Evolutionary conservation across 1,140 invertebrate species (phyloP).

Genomic region (Propsilocerus akamusi): DNA sequence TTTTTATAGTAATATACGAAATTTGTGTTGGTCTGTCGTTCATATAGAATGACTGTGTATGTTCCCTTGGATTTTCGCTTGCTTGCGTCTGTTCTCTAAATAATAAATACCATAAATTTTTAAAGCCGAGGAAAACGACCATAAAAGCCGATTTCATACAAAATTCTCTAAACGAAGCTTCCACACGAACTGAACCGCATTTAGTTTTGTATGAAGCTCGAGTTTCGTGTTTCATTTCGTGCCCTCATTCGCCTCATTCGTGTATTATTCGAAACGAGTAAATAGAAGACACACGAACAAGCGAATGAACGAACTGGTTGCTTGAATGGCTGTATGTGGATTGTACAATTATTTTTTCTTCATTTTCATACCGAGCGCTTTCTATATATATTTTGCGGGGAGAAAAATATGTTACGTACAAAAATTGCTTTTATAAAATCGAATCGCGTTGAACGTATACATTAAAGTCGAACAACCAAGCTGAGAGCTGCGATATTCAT

Average conservation of each 20-base stretch:
- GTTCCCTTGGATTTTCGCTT: conserved; percentile 3
- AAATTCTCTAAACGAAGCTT: neutral
- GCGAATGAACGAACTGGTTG: neutral
- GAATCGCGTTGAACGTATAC: conserved; percentile 2
- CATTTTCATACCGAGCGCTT: neutral
- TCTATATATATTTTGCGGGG: conserved; percentile 4
- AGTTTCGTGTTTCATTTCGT: neutral
- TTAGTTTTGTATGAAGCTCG: neutral
- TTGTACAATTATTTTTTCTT: conserved; percentile 1
- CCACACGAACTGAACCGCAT: neutral
- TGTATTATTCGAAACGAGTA: conserved; percentile 1
- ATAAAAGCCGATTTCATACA: neutral
- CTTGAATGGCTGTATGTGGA: neutral
- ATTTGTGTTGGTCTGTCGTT: neutral
- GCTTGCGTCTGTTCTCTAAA: conserved; percentile 4
- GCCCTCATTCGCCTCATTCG: neutral
- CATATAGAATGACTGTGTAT: neutral
- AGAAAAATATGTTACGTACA: conserved; percentile 3
- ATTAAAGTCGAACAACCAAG: conserved; percentile 2
- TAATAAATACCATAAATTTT: conserved; percentile 2
- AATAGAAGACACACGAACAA: neutral
- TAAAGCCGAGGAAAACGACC: neutral
- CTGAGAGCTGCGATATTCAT: conserved; percentile 3
- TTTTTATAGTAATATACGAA: conserved; percentile 3
- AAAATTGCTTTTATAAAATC: conserved; percentile 2